Evolutionary conservation across 2,888 invertebrate genomes (phyloP).

Genomic region (Amblyjoppa proteus): DNA sequence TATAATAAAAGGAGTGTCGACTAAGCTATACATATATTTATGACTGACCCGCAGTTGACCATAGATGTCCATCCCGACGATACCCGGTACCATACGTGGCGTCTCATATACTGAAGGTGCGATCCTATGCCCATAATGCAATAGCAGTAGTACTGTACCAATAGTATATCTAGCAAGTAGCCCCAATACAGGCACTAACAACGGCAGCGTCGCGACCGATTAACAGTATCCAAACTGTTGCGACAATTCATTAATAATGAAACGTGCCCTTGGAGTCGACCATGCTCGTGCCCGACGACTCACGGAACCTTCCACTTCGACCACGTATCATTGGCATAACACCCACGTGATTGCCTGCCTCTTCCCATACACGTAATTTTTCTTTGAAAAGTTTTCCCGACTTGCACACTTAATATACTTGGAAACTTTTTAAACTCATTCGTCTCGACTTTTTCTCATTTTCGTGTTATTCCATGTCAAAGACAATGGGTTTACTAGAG

Average conservation of each 20-base stretch:
- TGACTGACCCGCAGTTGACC: slow-evolving; percentile 72
- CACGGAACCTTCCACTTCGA: slow-evolving; percentile 43
- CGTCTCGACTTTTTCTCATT: not conserved
- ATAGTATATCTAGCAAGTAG: not conserved
- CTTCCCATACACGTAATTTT: slow-evolving; percentile 24
- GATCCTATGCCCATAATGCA: slow-evolving; percentile 67
- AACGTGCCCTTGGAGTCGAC: slow-evolving; percentile 75
- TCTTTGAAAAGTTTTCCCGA: slow-evolving; percentile 35
- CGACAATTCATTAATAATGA: slow-evolving; percentile 79
- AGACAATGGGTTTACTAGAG: not conserved
- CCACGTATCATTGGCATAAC: slow-evolving; percentile 34
- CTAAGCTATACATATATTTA: slow-evolving; percentile 24
- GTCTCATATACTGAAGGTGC: slow-evolving; percentile 76
- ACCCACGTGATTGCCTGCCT: slow-evolving; percentile 48
- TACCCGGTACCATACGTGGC: slow-evolving; percentile 77
- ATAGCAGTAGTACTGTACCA: slow-evolving; percentile 39
- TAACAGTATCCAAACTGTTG: slow-evolving; percentile 75
- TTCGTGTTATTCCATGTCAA: not conserved
- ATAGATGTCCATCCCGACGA: slow-evolving; percentile 78
- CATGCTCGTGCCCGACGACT: slow-evolving; percentile 60
- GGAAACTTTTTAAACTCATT: not conserved
- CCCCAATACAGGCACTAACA: not conserved
- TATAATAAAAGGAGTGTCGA: slow-evolving; percentile 25
- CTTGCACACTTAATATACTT: not conserved
- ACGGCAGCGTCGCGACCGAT: slow-evolving; percentile 51